Conservation (phyloP, 92 coral and sea anemone species). For the Parazoanthus swiftii region DNA sequence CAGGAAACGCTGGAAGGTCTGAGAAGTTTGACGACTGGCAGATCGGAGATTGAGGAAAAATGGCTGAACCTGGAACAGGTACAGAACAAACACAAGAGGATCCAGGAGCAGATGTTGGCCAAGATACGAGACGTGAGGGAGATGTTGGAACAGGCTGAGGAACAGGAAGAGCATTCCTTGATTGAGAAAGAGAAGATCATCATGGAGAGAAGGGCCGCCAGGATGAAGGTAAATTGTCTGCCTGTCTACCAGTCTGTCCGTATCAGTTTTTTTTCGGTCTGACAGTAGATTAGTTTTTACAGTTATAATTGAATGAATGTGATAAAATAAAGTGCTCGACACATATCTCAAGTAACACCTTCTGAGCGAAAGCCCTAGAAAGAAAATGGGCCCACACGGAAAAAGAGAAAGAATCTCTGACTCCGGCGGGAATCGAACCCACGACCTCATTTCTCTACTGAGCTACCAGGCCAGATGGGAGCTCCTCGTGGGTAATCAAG, state of each 20-base stretch:
- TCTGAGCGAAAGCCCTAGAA: no score
- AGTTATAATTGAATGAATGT: no score
- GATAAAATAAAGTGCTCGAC: no score
- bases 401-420: no score
- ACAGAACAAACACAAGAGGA: constrained; percentile 86
- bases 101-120: constrained; percentile 82
- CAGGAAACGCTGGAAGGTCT: constrained; percentile 90
- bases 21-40: constrained; percentile 92
- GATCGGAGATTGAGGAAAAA: constrained; percentile 92
- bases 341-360: no score
- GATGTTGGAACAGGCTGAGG: constrained; percentile 92
- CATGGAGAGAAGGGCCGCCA: constrained; percentile 95
- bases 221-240: constrained; percentile 65
- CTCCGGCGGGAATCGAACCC: no score
- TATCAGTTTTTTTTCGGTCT: no score
- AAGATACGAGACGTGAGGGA: constrained; percentile 88
- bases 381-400: no score
- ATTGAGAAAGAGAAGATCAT: constrained; percentile 95
- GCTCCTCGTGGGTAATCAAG: no score
- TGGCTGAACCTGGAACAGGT: constrained; percentile 90
- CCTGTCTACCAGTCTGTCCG: neutral
- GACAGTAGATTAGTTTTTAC: no score
- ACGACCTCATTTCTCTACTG: no score
- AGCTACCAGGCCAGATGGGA: no score
- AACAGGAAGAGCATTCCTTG: constrained; percentile 88